Conservation (phyloP, 1,140 invertebrate genomes). For the Drosophila teissieri region DNA sequence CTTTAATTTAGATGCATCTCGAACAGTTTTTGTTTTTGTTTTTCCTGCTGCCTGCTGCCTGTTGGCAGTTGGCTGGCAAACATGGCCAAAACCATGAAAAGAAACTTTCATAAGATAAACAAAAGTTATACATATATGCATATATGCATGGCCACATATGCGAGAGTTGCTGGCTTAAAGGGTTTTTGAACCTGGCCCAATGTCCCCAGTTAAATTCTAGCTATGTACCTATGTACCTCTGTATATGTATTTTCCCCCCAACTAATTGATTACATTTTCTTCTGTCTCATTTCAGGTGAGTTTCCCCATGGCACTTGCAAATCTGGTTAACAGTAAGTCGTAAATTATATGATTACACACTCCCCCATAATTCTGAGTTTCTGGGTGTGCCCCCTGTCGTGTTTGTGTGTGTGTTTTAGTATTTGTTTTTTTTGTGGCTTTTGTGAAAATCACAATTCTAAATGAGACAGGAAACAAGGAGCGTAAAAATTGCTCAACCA, state of each 20-base stretch:
- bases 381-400: constrained; percentile 4
- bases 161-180: neutral
- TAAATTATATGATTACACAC: constrained; percentile 21
- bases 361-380: neutral
- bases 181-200: neutral
- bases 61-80: constrained; percentile 21
- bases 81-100: constrained; percentile 47
- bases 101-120: constrained; percentile 55
- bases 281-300: constrained; percentile 56
- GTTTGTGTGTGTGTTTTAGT: neutral
- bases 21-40: constrained; percentile 35
- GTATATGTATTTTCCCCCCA: neutral
- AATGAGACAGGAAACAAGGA: constrained; percentile 50
- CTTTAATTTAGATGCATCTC: constrained; percentile 62
- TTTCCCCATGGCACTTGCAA: neutral
- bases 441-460: constrained; percentile 23
- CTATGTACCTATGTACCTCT: neutral
- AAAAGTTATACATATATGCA: constrained; percentile 48
- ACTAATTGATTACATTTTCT: constrained; percentile 35
- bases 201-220: constrained; percentile 3
- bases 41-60: constrained; percentile 6
- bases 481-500: constrained; percentile 31
- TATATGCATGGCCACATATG: constrained; percentile 38
- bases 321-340: constrained; percentile 43
- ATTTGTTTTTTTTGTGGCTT: constrained; percentile 2